Base-by-base conservation (phyloP, 2,113 vertebrate species). In the Erinaceus europaeus region DNA sequence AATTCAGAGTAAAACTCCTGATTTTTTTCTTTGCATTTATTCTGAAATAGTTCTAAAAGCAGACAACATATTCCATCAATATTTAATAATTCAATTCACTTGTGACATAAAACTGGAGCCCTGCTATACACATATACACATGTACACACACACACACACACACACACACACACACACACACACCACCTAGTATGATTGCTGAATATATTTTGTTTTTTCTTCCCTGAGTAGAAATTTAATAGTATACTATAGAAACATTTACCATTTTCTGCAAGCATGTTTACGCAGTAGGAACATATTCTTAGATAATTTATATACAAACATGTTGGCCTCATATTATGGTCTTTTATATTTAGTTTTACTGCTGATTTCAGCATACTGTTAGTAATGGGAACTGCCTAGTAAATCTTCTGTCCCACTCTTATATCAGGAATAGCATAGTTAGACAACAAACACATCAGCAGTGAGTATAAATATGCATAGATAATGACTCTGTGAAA, bases 361-460 rank as follows among this genome's bases (percentile, higher is more conserved):
- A 52, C 7, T 55, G 29, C 62, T 80, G 61, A 86, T 29, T 61
- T 92, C 32, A 86, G 77, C 88, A 87, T 27, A 80, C 67, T 48
- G 18, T n/a, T 23, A 40, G 21, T 57, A 34, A 25, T 67, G 52
- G 34, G 6, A 90, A 25, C 6, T 69, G 32, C 53, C 38, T 68
- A 80, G 76, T 89, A 84, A 91, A 89, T 89, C 38, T 86, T 17
- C 8, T 52, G 55, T 8, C 34, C 57, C 40, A 25, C 55, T 38
- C 73, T 7, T 27, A 36, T 77, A 61, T 84, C 79, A 42, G 82
- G 36, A 86, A 34, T 13, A 89, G 42, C 3, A 29, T 25, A 65
- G 50, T n/a, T 61, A 29, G 50, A n/a, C 32, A 32, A 21, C 59
- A 90, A 52, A 83, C 48, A 71, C 42, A 67, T 88, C 36, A 86